Conservation (phyloP, 2,888 invertebrate species). For the Rotaria sp. region DNA sequence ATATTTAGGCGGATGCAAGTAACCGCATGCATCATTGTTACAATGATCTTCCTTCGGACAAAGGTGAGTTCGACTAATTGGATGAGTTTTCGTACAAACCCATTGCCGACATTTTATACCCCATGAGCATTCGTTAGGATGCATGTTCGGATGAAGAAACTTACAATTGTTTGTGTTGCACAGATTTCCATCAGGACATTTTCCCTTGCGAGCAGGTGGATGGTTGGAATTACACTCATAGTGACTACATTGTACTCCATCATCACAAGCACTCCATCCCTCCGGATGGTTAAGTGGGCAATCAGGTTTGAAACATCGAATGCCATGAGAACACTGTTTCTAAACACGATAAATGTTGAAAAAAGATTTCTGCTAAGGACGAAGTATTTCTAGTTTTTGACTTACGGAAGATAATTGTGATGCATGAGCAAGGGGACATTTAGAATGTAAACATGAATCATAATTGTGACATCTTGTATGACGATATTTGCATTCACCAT, state of each 20-base stretch:
- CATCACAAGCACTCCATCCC: background rate
- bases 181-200: no score
- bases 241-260: background rate
- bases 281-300: background rate
- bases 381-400: background rate
- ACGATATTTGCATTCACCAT: background rate
- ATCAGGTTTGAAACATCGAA: background rate
- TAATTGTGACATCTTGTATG: background rate
- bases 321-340: background rate
- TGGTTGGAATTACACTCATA: background rate
- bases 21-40: no score
- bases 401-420: background rate
- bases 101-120: no score
- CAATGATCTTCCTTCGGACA: no score
- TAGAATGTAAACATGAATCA: background rate
- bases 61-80: no score
- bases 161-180: no score
- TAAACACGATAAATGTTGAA: no score
- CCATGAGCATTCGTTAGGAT: no score
- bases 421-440: background rate
- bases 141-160: no score
- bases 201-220: background rate
- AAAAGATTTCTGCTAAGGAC: no score
- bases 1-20: no score
- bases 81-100: no score